These are phyloP conservation scores for Drosophila pallidifrons DNA, from an alignment of 1,140 invertebrate species.

Conservation along the genomic window DNA sequence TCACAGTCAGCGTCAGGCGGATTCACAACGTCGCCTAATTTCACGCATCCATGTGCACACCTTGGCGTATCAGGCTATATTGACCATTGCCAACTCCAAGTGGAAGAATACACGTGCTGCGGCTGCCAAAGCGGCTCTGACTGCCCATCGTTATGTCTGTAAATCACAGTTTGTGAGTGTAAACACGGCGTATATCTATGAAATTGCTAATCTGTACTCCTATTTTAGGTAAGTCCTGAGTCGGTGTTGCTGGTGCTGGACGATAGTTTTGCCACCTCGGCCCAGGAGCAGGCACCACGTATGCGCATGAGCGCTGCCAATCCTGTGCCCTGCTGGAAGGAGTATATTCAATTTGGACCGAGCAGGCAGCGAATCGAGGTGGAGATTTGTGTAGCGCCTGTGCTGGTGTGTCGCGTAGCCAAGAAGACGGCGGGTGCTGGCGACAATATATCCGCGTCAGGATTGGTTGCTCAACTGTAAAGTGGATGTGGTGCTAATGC, in stretches of 20 bases:
- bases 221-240: conserved; percentile 88
- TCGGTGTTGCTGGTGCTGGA: conserved; percentile 92
- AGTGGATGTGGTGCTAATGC: neutral
- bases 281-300: conserved; percentile 84
- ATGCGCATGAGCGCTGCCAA: conserved; percentile 89
- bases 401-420: conserved; percentile 93
- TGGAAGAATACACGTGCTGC: conserved; percentile 93
- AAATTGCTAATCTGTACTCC: conserved; percentile 32
- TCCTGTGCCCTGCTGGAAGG: conserved; percentile 94
- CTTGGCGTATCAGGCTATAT: conserved; percentile 93
- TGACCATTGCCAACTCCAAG: conserved; percentile 87
- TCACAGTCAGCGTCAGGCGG: conserved; percentile 28
- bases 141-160: conserved; percentile 94
- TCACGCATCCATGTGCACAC: conserved; percentile 95
- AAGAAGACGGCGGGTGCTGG: conserved; percentile 94
- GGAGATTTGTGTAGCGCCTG: conserved; percentile 93
- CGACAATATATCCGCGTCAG: conserved; percentile 95
- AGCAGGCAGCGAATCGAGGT: conserved; percentile 84
- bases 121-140: conserved; percentile 93
- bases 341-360: conserved; percentile 86
- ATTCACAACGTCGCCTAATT: conserved; percentile 86
- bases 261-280: conserved; percentile 93
- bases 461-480: conserved; percentile 90
- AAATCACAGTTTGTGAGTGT: conserved; percentile 88
- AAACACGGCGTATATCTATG: neutral